A percentile compares a stretch with the other conserved stretches of the same genome.
These are phyloP conservation scores for Hipposideros larvatus DNA, from an alignment of 2,797 vertebrate genomes.

Conservation along the genomic window DNA sequence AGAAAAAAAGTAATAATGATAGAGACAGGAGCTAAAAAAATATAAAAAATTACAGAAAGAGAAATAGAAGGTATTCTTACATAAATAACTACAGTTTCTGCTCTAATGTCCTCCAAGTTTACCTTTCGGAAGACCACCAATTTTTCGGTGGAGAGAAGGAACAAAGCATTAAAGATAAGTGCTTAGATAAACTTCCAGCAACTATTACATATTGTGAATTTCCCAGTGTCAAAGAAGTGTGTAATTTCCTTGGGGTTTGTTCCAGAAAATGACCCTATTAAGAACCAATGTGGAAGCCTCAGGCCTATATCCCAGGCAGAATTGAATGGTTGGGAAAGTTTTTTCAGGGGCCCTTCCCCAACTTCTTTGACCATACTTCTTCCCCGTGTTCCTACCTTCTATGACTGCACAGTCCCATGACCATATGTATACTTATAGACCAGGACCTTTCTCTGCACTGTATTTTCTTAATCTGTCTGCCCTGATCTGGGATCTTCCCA, in stretches of 20 bases:
- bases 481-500: neutral
- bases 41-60: neutral
- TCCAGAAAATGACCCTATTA: neutral
- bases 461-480: neutral
- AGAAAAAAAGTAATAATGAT: neutral
- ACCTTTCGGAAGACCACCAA: neutral
- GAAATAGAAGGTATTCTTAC: neutral
- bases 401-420: neutral
- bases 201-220: conserved; percentile 12
- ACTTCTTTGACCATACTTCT: neutral
- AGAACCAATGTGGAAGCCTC: neutral
- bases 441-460: neutral
- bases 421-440: neutral
- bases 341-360: neutral
- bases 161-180: neutral
- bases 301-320: neutral
- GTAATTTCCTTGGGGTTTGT: neutral
- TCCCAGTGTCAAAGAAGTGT: neutral
- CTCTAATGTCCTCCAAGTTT: neutral
- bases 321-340: neutral
- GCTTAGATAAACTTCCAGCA: neutral
- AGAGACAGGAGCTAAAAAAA: neutral
- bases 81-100: neutral
- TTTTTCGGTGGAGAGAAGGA: neutral
- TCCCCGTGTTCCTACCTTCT: neutral